Conservation (phyloP, 2,797 vertebrate species). For the Manis pentadactyla region DNA sequence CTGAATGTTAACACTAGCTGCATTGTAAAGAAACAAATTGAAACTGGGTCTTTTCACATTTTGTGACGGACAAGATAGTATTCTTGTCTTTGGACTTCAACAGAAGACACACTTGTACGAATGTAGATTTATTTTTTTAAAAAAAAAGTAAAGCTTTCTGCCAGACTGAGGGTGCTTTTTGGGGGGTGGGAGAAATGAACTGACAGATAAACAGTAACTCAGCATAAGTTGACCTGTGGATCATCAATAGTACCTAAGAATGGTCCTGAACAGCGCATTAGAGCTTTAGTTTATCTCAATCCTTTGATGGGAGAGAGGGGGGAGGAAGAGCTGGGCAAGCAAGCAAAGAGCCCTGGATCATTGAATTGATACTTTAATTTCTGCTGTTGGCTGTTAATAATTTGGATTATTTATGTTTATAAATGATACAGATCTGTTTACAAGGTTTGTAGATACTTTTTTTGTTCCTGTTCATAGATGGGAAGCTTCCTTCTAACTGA, state of each 20-base stretch:
- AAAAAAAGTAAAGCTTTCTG: slow-evolving; percentile 90
- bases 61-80: slow-evolving; percentile 89
- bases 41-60: slow-evolving; percentile 92
- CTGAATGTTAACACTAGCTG: slow-evolving; percentile 91
- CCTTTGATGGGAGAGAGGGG: slow-evolving; percentile 89
- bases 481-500: slow-evolving; percentile 98
- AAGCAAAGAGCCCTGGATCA: slow-evolving; percentile 91
- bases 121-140: slow-evolving; percentile 97
- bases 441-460: slow-evolving; percentile 99
- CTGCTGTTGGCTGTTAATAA: slow-evolving; percentile 99
- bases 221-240: slow-evolving; percentile 95
- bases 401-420: slow-evolving; percentile 99
- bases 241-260: slow-evolving; percentile 89
- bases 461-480: slow-evolving; percentile 97
- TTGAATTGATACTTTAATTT: slow-evolving; percentile 95
- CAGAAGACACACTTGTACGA: slow-evolving; percentile 96
- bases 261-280: slow-evolving; percentile 91
- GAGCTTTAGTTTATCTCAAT: slow-evolving; percentile 91
- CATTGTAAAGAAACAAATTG: slow-evolving; percentile 90
- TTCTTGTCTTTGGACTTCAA: slow-evolving; percentile 93
- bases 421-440: slow-evolving; percentile 99
- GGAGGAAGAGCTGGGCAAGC: slow-evolving; percentile 85
- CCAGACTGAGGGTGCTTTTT: slow-evolving; percentile 92
- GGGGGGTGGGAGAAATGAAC: slow-evolving; percentile 90
- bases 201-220: slow-evolving; percentile 92